Evolutionary conservation across 2,888 invertebrate species (phyloP).

Genomic region (Drosophila ezoana): DNA sequence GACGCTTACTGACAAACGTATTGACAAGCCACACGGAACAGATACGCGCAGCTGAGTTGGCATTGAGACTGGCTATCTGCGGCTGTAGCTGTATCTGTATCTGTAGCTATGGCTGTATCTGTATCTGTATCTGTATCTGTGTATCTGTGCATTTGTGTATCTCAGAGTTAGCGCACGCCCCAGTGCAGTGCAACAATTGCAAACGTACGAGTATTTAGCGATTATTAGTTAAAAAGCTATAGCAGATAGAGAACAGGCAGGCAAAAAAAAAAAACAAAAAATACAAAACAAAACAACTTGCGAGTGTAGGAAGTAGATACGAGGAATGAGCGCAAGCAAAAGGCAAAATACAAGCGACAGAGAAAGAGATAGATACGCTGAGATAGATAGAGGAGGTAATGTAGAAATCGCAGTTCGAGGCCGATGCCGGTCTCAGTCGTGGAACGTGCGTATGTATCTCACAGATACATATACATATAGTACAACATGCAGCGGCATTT

Average conservation of each 20-base stretch:
- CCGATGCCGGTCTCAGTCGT: constrained; percentile 52
- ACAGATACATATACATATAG: constrained; percentile 24
- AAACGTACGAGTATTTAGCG: constrained; percentile 63
- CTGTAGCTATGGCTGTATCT: constrained; percentile 8
- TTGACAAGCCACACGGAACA: constrained; percentile 79
- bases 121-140: constrained; percentile 23
- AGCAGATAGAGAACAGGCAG: constrained; percentile 25
- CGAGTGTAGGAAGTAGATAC: constrained; percentile 52
- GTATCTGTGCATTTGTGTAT: constrained; percentile 30
- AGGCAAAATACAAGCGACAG: constrained; percentile 4
- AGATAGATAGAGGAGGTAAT: constrained; percentile 18
- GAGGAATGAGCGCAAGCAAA: constrained; percentile 43
- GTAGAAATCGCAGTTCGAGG: constrained; percentile 52
- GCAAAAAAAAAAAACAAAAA: constrained; percentile 14
- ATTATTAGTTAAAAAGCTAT: constrained; percentile 64
- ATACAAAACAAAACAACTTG: constrained; percentile 24
- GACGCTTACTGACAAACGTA: constrained; percentile 64
- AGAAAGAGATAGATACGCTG: constrained; percentile 8
- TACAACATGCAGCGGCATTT: constrained; percentile 41
- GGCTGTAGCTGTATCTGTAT: constrained; percentile 26
- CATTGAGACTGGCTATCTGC: constrained; percentile 60
- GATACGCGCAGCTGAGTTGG: constrained; percentile 75
- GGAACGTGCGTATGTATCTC: constrained; percentile 26
- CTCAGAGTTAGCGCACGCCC: constrained; percentile 43
- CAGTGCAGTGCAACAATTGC: constrained; percentile 72